phyloP scores from a whole-genome alignment of 2,888 invertebrate species.

The Dynastes hyllus region DNA sequence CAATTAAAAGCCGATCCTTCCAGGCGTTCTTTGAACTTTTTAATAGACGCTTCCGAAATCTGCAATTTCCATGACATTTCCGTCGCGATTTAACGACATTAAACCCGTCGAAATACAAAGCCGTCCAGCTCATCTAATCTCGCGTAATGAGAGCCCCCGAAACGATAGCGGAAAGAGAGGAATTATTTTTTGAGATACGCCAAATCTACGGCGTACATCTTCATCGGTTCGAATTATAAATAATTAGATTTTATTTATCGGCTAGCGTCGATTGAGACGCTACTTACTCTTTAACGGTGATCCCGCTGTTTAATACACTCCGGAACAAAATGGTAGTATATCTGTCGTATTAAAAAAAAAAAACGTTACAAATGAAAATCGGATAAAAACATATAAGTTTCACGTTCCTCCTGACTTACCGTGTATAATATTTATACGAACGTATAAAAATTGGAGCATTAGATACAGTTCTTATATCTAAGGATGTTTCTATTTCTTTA shows the following conservation, averaged over 20 bases:
- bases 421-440: too few species aligned
- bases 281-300: background rate
- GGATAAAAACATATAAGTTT: too few species aligned
- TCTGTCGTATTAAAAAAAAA: too few species aligned
- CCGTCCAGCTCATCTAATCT: background rate
- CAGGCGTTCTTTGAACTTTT: slow-evolving; percentile 18
- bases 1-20: slow-evolving; percentile 9
- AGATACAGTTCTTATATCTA: too few species aligned
- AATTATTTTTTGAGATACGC: background rate
- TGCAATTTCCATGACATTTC: background rate
- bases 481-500: too few species aligned
- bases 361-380: too few species aligned
- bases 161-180: background rate
- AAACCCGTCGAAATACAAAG: background rate
- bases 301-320: background rate
- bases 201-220: background rate
- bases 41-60: slow-evolving; percentile 8
- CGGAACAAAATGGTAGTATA: too few species aligned
- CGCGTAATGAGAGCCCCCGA: background rate
- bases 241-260: slow-evolving; percentile 11
- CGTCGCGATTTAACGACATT: background rate
- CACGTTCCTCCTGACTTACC: too few species aligned
- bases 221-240: slow-evolving; percentile 7
- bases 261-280: background rate
- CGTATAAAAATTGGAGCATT: too few species aligned